Evolutionary conservation across 2,888 invertebrate species (phyloP).

Genomic region (Hedychridium roseum): DNA sequence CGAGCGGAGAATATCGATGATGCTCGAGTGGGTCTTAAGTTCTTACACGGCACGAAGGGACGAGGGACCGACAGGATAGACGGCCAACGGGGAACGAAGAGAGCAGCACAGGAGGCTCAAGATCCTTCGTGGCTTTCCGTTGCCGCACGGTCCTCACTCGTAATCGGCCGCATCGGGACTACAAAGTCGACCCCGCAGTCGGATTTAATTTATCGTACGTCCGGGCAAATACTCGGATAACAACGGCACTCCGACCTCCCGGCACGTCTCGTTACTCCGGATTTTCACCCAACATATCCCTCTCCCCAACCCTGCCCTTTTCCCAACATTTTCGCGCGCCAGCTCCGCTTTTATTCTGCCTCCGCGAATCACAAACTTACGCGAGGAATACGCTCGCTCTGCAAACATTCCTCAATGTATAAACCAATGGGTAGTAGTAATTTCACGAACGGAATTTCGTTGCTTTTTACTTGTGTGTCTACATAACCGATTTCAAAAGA

Average conservation of each 20-base stretch:
- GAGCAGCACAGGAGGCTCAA: not conserved
- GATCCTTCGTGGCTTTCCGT: not conserved
- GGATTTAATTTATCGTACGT: constrained; percentile 9
- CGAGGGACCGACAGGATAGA: not conserved
- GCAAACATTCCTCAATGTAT: too few relatives aligned
- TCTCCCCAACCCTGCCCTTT: not conserved
- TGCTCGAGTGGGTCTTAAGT: not conserved
- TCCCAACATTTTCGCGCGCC: constrained; percentile 10
- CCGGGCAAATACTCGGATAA: constrained; percentile 9
- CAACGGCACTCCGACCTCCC: not conserved
- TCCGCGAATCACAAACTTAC: too few relatives aligned
- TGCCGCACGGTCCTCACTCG: not conserved
- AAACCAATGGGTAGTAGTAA: too few relatives aligned
- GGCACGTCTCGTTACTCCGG: constrained; percentile 9
- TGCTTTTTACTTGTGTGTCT: too few relatives aligned
- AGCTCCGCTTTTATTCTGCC: too few relatives aligned
- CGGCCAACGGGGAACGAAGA: not conserved
- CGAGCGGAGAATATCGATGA: constrained; percentile 3
- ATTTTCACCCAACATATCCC: constrained; percentile 7
- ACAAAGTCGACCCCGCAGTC: not conserved
- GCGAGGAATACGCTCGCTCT: too few relatives aligned
- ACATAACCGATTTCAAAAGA: too few relatives aligned
- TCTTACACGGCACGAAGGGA: too few relatives aligned
- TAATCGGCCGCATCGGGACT: constrained; percentile 4
- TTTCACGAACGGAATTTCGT: too few relatives aligned